These are phyloP conservation scores for Bettongia penicillata DNA, from an alignment of 2,113 vertebrate species.

Conservation along the genomic window DNA sequence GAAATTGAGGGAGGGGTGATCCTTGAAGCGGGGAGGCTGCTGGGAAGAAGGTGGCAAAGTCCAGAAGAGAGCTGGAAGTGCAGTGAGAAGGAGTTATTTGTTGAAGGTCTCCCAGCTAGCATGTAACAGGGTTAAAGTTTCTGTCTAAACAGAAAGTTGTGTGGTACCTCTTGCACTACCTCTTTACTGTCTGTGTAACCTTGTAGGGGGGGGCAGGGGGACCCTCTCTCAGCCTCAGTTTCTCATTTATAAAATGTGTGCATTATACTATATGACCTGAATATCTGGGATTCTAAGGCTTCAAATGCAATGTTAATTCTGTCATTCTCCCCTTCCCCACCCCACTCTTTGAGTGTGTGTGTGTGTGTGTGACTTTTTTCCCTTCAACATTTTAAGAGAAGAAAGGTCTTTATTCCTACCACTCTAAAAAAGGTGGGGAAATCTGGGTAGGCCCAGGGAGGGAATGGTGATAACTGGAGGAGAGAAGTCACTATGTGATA, in stretches of 20 bases:
- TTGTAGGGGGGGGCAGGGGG: neutral
- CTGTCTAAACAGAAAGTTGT: neutral
- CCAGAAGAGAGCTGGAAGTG: neutral
- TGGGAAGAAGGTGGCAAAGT: neutral
- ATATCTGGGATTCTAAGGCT: neutral
- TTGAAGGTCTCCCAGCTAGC: neutral
- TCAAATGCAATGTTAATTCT: neutral
- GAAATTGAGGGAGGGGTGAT: neutral
- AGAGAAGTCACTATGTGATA: neutral
- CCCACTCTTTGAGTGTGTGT: neutral
- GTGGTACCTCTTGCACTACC: neutral
- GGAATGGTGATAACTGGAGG: neutral
- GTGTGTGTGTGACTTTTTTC: neutral
- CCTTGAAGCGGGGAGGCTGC: neutral
- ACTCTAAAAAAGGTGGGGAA: neutral
- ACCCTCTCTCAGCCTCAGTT: neutral
- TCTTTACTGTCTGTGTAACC: neutral
- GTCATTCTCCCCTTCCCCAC: neutral
- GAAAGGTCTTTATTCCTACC: neutral
- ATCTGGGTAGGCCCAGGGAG: neutral
- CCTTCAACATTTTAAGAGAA: neutral
- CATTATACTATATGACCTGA: neutral
- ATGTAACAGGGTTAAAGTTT: neutral
- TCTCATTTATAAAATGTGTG: neutral
- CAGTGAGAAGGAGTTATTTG: neutral